These are phyloP conservation scores for Megaceryle torquata DNA, from an alignment of 2,113 vertebrate genomes.

Conservation along the genomic window DNA sequence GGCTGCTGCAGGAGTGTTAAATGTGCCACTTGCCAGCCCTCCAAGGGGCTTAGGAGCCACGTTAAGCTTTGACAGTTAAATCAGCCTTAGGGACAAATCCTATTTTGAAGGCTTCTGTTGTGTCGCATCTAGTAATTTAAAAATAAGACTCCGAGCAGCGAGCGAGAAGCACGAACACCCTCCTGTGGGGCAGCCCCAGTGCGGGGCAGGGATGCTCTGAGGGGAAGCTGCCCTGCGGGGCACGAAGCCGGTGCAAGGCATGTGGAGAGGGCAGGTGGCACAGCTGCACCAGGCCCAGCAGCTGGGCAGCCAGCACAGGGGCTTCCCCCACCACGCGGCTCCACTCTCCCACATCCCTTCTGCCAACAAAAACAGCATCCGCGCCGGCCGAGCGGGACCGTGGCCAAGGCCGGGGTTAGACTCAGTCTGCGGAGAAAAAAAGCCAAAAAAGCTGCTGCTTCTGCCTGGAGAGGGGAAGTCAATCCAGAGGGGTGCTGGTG, in stretches of 20 bases:
- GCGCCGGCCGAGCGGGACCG: accelerated
- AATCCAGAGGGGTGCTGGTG: accelerated
- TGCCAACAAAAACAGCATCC: slow-evolving; percentile 1
- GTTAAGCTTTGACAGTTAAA: slow-evolving; percentile 59
- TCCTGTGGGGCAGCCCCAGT: neutral
- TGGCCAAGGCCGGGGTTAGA: neutral
- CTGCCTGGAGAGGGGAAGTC: neutral
- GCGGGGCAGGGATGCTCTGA: accelerated
- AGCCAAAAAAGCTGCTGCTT: neutral
- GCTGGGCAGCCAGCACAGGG: neutral
- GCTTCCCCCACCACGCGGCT: neutral
- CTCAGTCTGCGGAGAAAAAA: neutral
- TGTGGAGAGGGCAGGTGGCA: neutral
- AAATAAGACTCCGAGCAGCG: neutral
- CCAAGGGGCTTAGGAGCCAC: neutral
- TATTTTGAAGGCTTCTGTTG: slow-evolving; percentile 60
- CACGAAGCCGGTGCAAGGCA: accelerated
- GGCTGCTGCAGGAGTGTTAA: neutral
- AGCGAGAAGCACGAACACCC: neutral
- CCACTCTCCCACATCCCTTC: neutral
- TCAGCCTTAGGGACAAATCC: slow-evolving; percentile 61
- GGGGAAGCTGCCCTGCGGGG: neutral
- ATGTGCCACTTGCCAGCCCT: neutral
- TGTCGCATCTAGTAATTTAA: slow-evolving; percentile 34
- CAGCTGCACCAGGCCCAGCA: neutral